Percentiles rank a stretch among this genome's conserved stretches.
Evolutionary conservation across 2,797 vertebrate genomes (phyloP).

Genomic region (Coregonus ussuriensis): DNA sequence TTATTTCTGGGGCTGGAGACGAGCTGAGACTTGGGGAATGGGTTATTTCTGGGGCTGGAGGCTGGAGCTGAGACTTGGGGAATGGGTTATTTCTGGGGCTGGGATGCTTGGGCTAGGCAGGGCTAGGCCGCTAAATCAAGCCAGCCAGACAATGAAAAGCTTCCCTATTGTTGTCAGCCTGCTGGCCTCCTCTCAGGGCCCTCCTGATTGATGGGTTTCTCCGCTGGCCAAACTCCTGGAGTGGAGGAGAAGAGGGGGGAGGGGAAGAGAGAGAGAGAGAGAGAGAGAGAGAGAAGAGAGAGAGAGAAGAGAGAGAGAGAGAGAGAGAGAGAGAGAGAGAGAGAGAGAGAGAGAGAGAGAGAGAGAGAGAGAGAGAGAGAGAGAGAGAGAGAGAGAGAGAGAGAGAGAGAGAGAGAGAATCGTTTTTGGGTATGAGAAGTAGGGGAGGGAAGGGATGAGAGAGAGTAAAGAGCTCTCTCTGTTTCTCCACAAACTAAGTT

Average conservation of each 20-base stretch:
- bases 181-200: constrained; percentile 27
- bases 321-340: constrained; percentile 22
- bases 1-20: background rate
- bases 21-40: no score
- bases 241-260: constrained; percentile 25
- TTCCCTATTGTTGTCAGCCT: constrained; percentile 39
- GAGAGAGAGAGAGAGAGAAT: background rate
- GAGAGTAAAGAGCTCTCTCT: constrained; percentile 18
- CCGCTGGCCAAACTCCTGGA: constrained; percentile 33
- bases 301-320: no score
- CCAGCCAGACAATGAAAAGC: constrained; percentile 36
- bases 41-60: no score
- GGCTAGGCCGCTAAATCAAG: constrained; percentile 19
- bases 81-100: background rate
- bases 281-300: constrained; percentile 18
- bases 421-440: constrained; percentile 10
- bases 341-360: constrained; percentile 20
- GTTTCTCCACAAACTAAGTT: constrained; percentile 24
- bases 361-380: constrained; percentile 4
- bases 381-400: constrained; percentile 23
- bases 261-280: constrained; percentile 16
- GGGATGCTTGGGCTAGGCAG: constrained; percentile 1
- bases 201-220: constrained; percentile 57
- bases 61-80: background rate
- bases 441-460: background rate